A percentile compares a stretch with the other conserved stretches of the same genome.
Conservation (phyloP, 2,888 invertebrate species). For the Dolichopus griseipennis region DNA sequence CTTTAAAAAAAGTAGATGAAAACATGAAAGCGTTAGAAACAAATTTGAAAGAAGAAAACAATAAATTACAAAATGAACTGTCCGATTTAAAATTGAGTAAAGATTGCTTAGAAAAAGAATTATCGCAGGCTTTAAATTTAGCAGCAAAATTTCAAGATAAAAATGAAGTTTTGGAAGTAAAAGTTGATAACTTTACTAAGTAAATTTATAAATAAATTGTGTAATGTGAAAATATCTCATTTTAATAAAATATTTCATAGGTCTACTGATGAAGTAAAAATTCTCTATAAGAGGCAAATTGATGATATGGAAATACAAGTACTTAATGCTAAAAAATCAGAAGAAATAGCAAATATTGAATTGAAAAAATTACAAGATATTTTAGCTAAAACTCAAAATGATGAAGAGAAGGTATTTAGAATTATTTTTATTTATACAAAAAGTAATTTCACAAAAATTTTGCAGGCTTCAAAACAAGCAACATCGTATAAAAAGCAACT, state of each 20-base stretch:
- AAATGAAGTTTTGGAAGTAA: slow-evolving; percentile 48
- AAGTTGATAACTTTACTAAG: slow-evolving; percentile 41
- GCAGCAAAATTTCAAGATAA: slow-evolving; percentile 61
- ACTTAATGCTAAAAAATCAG: slow-evolving; percentile 35
- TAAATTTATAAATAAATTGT: slow-evolving; percentile 16
- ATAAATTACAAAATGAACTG: slow-evolving; percentile 36
- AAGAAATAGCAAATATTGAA: slow-evolving; percentile 37
- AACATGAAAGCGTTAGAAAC: slow-evolving; percentile 23
- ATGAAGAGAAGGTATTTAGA: slow-evolving; percentile 45
- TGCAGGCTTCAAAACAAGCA: slow-evolving; percentile 45
- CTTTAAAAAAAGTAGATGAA: slow-evolving; percentile 30
- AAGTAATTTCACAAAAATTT: neutral
- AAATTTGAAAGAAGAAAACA: slow-evolving; percentile 27
- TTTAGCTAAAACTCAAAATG: slow-evolving; percentile 43
- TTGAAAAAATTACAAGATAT: slow-evolving; percentile 43
- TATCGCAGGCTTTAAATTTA: slow-evolving; percentile 60
- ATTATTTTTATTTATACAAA: neutral
- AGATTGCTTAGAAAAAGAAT: slow-evolving; percentile 58
- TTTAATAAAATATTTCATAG: slow-evolving; percentile 28
- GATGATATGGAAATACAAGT: slow-evolving; percentile 41
- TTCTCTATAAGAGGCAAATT: slow-evolving; percentile 39
- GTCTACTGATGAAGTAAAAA: slow-evolving; percentile 40
- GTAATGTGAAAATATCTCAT: neutral
- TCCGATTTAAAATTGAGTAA: slow-evolving; percentile 44
- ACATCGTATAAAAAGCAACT: slow-evolving; percentile 54